Base-by-base conservation (phyloP, 2,888 invertebrate genomes). In the Helleia helle region DNA sequence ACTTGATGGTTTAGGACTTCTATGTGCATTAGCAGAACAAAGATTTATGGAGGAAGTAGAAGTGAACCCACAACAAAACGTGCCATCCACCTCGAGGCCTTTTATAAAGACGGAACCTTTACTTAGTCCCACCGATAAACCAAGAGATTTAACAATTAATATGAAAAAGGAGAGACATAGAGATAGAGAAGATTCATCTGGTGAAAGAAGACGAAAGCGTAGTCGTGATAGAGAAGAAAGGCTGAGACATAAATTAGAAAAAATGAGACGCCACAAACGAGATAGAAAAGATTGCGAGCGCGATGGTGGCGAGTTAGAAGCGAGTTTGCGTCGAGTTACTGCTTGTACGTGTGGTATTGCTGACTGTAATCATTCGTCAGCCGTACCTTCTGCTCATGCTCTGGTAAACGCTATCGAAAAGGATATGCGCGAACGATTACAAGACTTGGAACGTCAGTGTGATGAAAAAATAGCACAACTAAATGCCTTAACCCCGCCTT, bases 1-100 rank as follows among this genome's bases (percentile, higher is more conserved):
- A 3, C 71, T 91, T 11, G 91, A 88, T 14, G 91, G 91, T 0
- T 72, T 95, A 9, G 92, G 92, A 40, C 68, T 95, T 22, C 71
- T 95, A 15, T 95, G 95, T 65, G 94, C 94, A 5, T 75, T 95
- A 44, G 95, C 94, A 0, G 94, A 94, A 60, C 94, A 94, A 60
- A 87, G 93, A 50, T 91, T 94, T 48, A 88, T 91, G 79, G 93
- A 93, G 58, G 94, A 94, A 65, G 91, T 88, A 1, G 86, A 70
- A 1, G 85, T 84, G 30, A 68, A 60, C 31, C 71, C 79, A 34
- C 55, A 67, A 17, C 52, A 52, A 24, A 59, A 37, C 42, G 45
- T 54, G 11, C 49, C 65, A 9, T 52, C 59, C 26, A 51, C 70
- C 17, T 74, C 71, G 48, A 66, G 66, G 49, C 68, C 73, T 4